Base-by-base conservation (phyloP, 1,140 invertebrate genomes). In the Latrodectus geometricus region DNA sequence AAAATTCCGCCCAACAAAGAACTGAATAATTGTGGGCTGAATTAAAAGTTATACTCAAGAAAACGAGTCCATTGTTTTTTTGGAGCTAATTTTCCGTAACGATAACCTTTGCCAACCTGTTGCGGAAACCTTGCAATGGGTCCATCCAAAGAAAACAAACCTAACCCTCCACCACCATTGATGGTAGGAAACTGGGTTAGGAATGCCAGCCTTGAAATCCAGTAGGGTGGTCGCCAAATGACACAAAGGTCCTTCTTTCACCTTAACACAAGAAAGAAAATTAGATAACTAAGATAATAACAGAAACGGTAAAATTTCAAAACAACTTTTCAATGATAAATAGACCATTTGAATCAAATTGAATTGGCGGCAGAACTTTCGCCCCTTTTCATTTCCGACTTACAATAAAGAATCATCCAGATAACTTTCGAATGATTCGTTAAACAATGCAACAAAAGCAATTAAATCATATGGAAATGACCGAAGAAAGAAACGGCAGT, bases 161-260 rank as follows among this genome's bases (percentile, higher is more conserved):
- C 48, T 80, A 23, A 50, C 49, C 70, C 5, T 5, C 1, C 35
- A 35, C 35, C 35, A 5, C 35, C 35, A 35, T 35, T 35, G 35
- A 35, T 35, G 35, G 35, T 35, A 35, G 35, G 54, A 80, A 80
- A 70, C 15, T 70, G 23, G 65, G 78, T 52, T 70, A 70, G 49
- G 17, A 70, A 70, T 80, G 66, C 23, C 20, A 66, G 15, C 76
- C 76, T 78, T 78, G 76, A 17, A 78, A 7, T 69, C 9, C 14
- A n/a, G n/a, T 69, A n/a, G 23, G 23, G 56, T 50, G 48, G 23
- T 9, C 52, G 20, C 20, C 9, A 17, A 12, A 56, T 35, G 76
- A 66, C 17, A 78, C 61, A 48, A 17, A 78, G 61, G 76, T 78
- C 76, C 20, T 61, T 14, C 54, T 61, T 50, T 78, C 35, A 21